Percentiles rank a stretch among this genome's conserved stretches.
Evolutionary conservation across 2,797 vertebrate species (phyloP).

Genomic region (Ctenochaetus hawaiiensis): DNA sequence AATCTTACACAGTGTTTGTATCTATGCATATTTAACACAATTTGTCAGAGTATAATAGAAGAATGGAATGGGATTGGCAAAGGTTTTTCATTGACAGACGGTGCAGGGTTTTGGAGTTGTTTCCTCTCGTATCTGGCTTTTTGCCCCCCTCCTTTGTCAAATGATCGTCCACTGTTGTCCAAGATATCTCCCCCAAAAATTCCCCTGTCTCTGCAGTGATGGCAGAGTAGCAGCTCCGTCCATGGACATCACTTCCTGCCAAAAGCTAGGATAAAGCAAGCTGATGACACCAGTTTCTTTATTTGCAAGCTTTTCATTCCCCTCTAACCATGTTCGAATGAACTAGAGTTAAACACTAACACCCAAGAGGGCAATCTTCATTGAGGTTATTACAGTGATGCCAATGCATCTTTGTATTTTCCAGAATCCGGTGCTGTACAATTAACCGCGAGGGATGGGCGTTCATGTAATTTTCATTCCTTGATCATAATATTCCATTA

Average conservation of each 20-base stretch:
- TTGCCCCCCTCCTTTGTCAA: conserved; percentile 4
- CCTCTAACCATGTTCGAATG: conserved; percentile 1
- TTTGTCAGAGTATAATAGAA: conserved; percentile 31
- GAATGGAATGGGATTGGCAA: conserved; percentile 21
- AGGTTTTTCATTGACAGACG: conserved; percentile 31
- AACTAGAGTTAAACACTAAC: background rate
- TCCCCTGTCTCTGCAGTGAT: conserved; percentile 12
- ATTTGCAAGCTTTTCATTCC: conserved; percentile 12
- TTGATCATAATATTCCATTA: conserved; percentile 11
- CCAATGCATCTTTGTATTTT: background rate
- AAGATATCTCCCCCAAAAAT: conserved; percentile 21
- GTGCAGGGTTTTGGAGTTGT: conserved; percentile 24
- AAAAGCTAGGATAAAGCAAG: conserved; percentile 11
- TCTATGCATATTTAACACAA: conserved; percentile 16
- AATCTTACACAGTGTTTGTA: conserved; percentile 5
- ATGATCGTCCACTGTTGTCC: conserved; percentile 30
- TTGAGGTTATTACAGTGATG: background rate
- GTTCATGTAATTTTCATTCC: conserved; percentile 22
- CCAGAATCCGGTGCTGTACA: conserved; percentile 24
- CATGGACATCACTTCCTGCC: conserved; percentile 1
- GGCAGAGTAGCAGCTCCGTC: conserved; percentile 1
- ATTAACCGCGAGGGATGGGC: background rate
- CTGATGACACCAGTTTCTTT: conserved; percentile 22
- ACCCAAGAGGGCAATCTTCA: background rate
- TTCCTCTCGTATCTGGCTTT: conserved; percentile 16